A percentile compares a stretch with the other conserved stretches of the same genome.
These are phyloP conservation scores for Penaeus vannamei DNA, from an alignment of 1,140 invertebrate genomes.

Conservation along the genomic window DNA sequence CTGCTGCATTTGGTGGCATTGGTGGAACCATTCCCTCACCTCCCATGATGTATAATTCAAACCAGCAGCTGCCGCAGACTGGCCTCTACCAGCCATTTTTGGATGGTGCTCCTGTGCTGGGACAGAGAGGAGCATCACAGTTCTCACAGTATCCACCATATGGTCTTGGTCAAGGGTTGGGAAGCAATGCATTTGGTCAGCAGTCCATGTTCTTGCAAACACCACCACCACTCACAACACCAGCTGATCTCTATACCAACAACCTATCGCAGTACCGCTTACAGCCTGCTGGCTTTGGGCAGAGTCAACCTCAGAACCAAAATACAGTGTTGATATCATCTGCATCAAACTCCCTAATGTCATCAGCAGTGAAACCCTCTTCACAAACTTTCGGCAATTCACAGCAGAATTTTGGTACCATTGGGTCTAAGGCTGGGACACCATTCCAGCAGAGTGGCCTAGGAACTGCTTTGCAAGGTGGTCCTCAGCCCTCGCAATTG, in stretches of 20 bases:
- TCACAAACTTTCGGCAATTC: constrained; percentile 71
- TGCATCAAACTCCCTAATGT: constrained; percentile 90
- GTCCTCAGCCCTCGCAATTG: constrained; percentile 75
- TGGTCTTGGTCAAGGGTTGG: constrained; percentile 73
- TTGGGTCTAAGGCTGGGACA: constrained; percentile 78
- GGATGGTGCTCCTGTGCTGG: constrained; percentile 73
- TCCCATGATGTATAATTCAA: constrained; percentile 80
- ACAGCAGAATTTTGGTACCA: constrained; percentile 84
- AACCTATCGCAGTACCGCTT: constrained; percentile 83
- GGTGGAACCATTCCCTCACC: constrained; percentile 67
- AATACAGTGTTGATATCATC: constrained; percentile 91
- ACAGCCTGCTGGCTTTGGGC: constrained; percentile 78
- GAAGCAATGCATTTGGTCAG: constrained; percentile 77
- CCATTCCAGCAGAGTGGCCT: constrained; percentile 70
- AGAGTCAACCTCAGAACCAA: constrained; percentile 86
- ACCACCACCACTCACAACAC: constrained; percentile 76
- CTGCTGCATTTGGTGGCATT: constrained; percentile 63
- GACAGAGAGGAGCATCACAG: constrained; percentile 76
- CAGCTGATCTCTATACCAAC: constrained; percentile 86
- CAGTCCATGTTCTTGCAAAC: constrained; percentile 80
- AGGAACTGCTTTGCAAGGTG: constrained; percentile 68
- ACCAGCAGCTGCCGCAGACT: constrained; percentile 81
- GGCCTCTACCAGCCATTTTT: constrained; percentile 84
- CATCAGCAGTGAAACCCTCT: constrained; percentile 88
- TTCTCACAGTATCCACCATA: constrained; percentile 80